Evolutionary conservation across 64 coral and sea anemone genomes (phyloP).

Genomic region (Pocillopora verrucosa): DNA sequence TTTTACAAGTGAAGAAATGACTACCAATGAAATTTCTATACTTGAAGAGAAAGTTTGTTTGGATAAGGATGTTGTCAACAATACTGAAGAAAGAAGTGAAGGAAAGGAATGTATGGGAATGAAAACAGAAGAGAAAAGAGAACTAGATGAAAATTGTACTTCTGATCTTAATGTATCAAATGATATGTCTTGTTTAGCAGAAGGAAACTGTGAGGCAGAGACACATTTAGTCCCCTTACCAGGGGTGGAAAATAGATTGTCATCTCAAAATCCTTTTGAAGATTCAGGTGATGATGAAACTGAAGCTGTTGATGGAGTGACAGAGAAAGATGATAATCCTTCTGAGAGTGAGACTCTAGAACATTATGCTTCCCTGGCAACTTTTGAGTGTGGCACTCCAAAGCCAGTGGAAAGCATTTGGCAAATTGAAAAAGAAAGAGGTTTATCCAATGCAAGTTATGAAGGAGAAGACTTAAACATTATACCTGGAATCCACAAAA

Average conservation of each 20-base stretch:
- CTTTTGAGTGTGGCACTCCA: conserved; percentile 61
- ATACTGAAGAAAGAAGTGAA: neutral
- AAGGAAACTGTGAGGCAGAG: neutral
- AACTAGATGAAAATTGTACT: neutral
- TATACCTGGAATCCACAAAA: conserved; percentile 95
- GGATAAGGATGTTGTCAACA: neutral
- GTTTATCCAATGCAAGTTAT: conserved; percentile 14
- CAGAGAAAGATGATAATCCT: neutral
- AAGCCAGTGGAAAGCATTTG: conserved; percentile 15
- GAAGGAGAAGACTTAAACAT: conserved; percentile 90
- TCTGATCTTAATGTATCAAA: neutral
- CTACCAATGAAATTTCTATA: neutral
- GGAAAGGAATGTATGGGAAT: neutral
- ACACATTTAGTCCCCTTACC: neutral
- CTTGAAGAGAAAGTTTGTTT: neutral
- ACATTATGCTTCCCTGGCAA: conserved; percentile 22
- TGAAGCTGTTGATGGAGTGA: neutral
- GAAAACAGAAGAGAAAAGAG: neutral
- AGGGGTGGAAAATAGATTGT: neutral
- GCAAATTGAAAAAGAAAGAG: conserved; percentile 26
- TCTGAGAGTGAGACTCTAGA: neutral
- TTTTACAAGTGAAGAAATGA: neutral
- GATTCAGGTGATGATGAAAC: neutral
- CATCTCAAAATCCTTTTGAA: neutral
- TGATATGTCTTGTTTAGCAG: neutral